phyloP scores from a whole-genome alignment of 2,888 invertebrate species.

The Tipula confusa region DNA sequence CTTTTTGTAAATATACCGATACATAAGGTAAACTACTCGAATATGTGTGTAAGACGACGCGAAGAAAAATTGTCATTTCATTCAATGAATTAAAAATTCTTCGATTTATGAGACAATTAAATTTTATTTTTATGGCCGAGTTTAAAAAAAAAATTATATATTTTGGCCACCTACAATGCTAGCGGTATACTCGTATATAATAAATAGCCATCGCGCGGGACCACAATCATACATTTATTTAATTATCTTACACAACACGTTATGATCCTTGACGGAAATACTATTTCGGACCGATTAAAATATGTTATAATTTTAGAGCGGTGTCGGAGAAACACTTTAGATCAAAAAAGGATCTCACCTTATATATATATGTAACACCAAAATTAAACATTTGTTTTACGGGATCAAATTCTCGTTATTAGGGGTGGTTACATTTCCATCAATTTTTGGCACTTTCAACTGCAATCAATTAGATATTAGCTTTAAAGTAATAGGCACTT shows the following conservation, averaged over 20 bases:
- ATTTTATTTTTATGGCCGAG: not conserved
- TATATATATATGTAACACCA: not conserved
- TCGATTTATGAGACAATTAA: conserved; percentile 20
- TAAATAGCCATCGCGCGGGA: not conserved
- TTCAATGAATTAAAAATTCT: conserved; percentile 14
- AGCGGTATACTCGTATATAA: not conserved
- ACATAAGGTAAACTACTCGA: not conserved
- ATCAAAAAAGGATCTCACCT: not conserved
- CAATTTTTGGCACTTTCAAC: conserved; percentile 12
- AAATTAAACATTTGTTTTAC: conserved; percentile 25
- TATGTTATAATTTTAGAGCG: not conserved
- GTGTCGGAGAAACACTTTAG: not conserved
- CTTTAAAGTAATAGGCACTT: not conserved
- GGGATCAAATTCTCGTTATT: not conserved
- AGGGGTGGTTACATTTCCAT: not conserved
- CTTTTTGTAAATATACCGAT: conserved; percentile 1
- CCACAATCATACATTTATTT: not conserved
- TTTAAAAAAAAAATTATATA: not conserved
- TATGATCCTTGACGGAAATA: not conserved
- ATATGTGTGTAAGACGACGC: not conserved
- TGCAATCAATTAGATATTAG: conserved; percentile 25
- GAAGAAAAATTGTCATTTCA: conserved; percentile 12
- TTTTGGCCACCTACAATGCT: not conserved
- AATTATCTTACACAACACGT: not conserved
- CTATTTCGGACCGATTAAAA: not conserved